Conservation (phyloP, 2,888 invertebrate species). For the Venusia cambrica region DNA sequence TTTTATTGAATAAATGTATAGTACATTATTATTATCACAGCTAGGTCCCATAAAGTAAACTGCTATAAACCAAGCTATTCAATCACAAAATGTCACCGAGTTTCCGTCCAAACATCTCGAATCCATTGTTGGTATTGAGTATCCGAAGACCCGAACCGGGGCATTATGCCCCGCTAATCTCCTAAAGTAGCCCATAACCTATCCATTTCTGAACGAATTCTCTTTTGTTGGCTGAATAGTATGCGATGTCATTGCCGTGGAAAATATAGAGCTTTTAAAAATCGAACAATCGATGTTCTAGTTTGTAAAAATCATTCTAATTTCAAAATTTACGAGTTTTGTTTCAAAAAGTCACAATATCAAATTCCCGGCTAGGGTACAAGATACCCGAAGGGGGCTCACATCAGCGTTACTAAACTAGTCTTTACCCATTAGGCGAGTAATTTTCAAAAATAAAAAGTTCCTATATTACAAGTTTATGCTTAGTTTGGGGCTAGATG, state of each 20-base stretch:
- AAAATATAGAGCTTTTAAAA: slow-evolving; percentile 13
- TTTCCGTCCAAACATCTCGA: slow-evolving; percentile 37
- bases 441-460: no score
- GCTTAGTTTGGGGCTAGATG: no score
- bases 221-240: slow-evolving; percentile 50
- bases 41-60: no score
- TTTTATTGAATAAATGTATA: no score
- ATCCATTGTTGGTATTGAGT: slow-evolving; percentile 40
- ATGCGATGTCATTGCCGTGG: slow-evolving; percentile 24
- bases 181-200: slow-evolving; percentile 51
- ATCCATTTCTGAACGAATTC: slow-evolving; percentile 32
- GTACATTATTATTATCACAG: no score
- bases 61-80: slow-evolving; percentile 33
- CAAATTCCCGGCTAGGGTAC: no score
- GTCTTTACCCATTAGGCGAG: no score
- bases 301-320: background rate
- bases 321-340: background rate
- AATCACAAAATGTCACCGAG: slow-evolving; percentile 47
- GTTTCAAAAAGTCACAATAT: background rate
- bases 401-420: no score
- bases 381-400: no score
- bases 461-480: no score
- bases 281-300: slow-evolving; percentile 3
- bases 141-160: slow-evolving; percentile 39
- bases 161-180: slow-evolving; percentile 59